Base-by-base conservation (phyloP, 2,113 vertebrate genomes). In the Anarrhichthys ocellatus region DNA sequence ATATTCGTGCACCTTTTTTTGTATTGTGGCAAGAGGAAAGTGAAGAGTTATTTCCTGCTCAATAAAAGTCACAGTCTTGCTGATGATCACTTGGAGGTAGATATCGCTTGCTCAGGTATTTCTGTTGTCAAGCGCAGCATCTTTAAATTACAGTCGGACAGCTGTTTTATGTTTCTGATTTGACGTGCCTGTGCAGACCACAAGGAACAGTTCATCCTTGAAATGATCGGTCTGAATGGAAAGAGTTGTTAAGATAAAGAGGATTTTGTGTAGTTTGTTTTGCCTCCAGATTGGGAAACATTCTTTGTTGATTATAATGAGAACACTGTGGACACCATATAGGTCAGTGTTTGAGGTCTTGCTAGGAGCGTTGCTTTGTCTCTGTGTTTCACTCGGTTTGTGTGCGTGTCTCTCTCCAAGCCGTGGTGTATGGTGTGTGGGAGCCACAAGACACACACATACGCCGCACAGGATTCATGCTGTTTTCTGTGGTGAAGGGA, bases 401-500 rank as follows among this genome's bases (percentile, higher is more conserved):
- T n/a, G 18, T 69, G 24, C 42, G 34, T 76, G 40, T 56, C 20
- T 69, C 13, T 64, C 15, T 80, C 32, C 1, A 40, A 77, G 52
- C 24, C 66, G 24, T 38, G 42, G 24, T 40, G 44, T 18, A 34
- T 27, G 42, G 62, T 76, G 81, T 48, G 80, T 78, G 68, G 44
- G 81, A 65, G 62, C 78, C 76, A 73, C 67, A 79, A 75, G 83
- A 61, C 42, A 24, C 71, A 48, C 10, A 32, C 66, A 85, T 74
- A 75, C 38, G 27, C 61, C 63, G 71, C 72, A 36, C 56, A 73
- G 69, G 34, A 46, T 59, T 76, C 85, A 71, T 36, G 84, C 82
- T 92, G 92, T 70, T 79, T 92, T 73, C 86, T 29, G 87, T 90
- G 87, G 78, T 79, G 87, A 85, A 72, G 85, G 50, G 83, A 83